Evolutionary conservation across 1,140 invertebrate genomes (phyloP), one percentile per base, ranked within the genome.

Genomic region (Apis cerana): DNA sequence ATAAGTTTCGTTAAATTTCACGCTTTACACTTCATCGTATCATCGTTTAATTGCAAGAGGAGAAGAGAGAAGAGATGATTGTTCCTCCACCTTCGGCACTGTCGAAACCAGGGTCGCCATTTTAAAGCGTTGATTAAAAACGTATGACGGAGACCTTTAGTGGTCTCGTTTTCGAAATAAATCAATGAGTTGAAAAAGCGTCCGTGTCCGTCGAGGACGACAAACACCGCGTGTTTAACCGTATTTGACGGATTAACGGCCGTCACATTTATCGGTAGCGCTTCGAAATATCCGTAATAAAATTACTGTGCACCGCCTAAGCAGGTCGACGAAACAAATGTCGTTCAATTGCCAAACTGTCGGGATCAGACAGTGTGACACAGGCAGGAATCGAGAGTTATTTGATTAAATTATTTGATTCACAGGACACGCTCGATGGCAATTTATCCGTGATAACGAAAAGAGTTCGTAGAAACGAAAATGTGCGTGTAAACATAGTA

Each of bases 371-470:
- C 23, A 27, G n/a, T 3, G 43, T 48, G n/a, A 67, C 72, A 58
- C 72, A 19, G 62, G 9, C 13, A 19, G 10, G 19, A 9, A 71
- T 68, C 54, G n/a, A 68, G 72, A 81, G 54, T 59, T 67, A 48
- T 81, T 81, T 48, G 79, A 81, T 58, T 81, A 75, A 43, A 75
- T 81, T n/a, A n/a, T n/a, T n/a, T n/a, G n/a, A 79, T 81, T 81
- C 75, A 75, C 79, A 33, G 71, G 61, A 74, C 69, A 74, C 27
- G 50, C 23, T 8, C 43, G 71, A 58, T 52, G 67, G 52, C 4
- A 50, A 50, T 74, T 58, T 58, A 56, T 43, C 5, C 33, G 5
- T 43, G 33, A 43, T 75, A 81, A 75, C 68, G 61, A 58, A 75
- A 81, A 50, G 59, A 56, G 50, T 58, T 43, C 17, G 43, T 15